These are phyloP conservation scores for Eidolon dupreanum DNA, from an alignment of 2,797 vertebrate species.

Conservation along the genomic window DNA sequence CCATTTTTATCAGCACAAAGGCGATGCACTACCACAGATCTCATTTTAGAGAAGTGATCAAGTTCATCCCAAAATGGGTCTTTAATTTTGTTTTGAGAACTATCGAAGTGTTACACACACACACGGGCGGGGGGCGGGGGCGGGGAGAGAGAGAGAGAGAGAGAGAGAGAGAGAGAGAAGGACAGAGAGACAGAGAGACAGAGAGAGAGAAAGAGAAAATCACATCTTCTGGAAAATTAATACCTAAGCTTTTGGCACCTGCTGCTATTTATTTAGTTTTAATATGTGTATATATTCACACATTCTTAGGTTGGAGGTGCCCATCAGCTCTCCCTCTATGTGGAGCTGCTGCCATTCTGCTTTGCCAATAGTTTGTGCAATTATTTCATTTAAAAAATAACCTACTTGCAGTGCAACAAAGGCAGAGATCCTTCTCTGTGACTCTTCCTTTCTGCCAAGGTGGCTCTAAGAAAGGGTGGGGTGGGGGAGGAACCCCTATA, in stretches of 20 bases:
- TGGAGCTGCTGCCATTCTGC: background rate
- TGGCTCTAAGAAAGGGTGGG: background rate
- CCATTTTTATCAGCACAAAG: background rate
- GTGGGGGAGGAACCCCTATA: too few relatives aligned
- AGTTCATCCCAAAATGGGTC: background rate
- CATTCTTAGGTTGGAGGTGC: background rate
- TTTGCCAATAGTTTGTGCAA: background rate
- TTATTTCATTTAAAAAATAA: background rate
- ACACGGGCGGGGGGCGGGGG: too few relatives aligned
- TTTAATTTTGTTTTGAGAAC: background rate
- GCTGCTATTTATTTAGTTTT: background rate
- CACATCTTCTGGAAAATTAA: background rate
- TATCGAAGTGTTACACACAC: background rate
- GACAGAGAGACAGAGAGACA: too few relatives aligned
- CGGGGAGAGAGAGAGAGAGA: too few relatives aligned
- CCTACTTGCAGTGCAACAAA: background rate
- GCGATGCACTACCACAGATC: too few relatives aligned
- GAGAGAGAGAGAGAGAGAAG: too few relatives aligned
- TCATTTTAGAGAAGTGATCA: background rate
- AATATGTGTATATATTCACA: background rate
- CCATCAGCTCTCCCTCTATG: background rate
- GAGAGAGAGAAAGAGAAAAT: background rate
- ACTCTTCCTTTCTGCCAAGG: background rate
- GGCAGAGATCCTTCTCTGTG: background rate
- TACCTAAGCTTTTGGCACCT: background rate